phyloP scores from a whole-genome alignment of 2,888 invertebrate genomes.

The Unio delphinus region DNA sequence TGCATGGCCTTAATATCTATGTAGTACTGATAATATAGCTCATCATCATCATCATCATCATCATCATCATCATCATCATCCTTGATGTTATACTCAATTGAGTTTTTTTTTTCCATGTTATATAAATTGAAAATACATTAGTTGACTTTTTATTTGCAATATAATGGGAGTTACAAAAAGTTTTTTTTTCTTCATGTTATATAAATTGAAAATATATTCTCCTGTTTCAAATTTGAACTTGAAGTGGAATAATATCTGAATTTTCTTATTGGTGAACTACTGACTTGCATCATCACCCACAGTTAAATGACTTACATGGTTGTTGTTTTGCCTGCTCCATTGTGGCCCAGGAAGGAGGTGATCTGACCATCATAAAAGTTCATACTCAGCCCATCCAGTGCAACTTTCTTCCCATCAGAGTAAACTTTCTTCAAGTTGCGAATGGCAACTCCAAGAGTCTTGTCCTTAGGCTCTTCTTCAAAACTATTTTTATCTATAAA shows the following conservation, averaged over 20 bases:
- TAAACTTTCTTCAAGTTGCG: constrained; percentile 78
- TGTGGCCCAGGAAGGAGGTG: constrained; percentile 88
- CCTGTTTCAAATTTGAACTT: background rate
- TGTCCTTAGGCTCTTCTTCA: constrained; percentile 73
- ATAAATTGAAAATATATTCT: background rate
- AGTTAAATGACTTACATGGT: constrained; percentile 78
- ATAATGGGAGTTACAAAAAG: too few relatives aligned
- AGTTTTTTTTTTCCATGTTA: too few relatives aligned
- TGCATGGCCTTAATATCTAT: too few relatives aligned
- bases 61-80: too few relatives aligned
- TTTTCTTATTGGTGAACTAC: background rate
- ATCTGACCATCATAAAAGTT: constrained; percentile 88
- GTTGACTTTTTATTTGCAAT: too few relatives aligned
- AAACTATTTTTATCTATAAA: constrained; percentile 54
- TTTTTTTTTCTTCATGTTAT: background rate
- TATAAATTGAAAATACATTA: too few relatives aligned
- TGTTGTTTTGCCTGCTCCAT: constrained; percentile 94
- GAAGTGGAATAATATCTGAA: constrained; percentile 1
- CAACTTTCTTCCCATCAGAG: constrained; percentile 70
- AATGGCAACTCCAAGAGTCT: constrained; percentile 81
- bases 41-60: too few relatives aligned
- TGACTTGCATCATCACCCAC: background rate
- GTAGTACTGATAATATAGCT: too few relatives aligned
- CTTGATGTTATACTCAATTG: too few relatives aligned
- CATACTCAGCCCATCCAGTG: constrained; percentile 81